Base-by-base conservation (phyloP, 2,113 vertebrate genomes). In the Apodemus sylvaticus region DNA sequence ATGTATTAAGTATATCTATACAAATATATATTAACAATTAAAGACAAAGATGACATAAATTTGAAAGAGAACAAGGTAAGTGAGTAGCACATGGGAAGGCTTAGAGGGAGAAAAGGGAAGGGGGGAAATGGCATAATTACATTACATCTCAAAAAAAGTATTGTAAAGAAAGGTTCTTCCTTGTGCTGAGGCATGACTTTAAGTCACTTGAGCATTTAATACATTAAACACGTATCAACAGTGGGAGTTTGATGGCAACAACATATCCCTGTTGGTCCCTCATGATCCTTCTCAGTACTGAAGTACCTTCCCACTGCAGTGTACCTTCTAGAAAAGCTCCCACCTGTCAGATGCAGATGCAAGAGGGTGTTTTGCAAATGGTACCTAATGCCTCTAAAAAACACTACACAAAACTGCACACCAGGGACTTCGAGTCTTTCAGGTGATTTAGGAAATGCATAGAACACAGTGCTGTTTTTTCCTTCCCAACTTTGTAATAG, bases 231-330 rank as follows among this genome's bases (percentile, higher is more conserved):
- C 87, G 53, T 51, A 90, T n/a, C 14, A 64, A 90, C 45, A 62
- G 48, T 13, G 17, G 19, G 16, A 53, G 86, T 66, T 91, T 77
- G 90, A 77, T 86, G 39, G 17, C 26, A 4, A 81, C 39, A 89
- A 73, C 70, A 88, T 17, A 20, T 70, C 76, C 89, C 16, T 39
- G 22, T 62, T 51, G 16, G 55, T 17, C 74, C 16, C n/a, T 19
- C 64, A 53, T 88, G 70, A 48, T 73, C 96, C 66, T 85, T 94
- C 88, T 83, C 48, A 73, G 71, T 53, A 85, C 8, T 55, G 29
- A 94, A 81, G 22, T 36, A 70, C 19, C 31, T 86, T 51, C n/a
- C 29, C 62, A 70, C 10, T 51, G 31, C 3, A 70, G 85, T 36
- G 42, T 68, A 36, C 62, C 10, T 68, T 12, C 29, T 86, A 36